Base-by-base conservation (phyloP, 2,113 vertebrate genomes). In the Nibea coibor region DNA sequence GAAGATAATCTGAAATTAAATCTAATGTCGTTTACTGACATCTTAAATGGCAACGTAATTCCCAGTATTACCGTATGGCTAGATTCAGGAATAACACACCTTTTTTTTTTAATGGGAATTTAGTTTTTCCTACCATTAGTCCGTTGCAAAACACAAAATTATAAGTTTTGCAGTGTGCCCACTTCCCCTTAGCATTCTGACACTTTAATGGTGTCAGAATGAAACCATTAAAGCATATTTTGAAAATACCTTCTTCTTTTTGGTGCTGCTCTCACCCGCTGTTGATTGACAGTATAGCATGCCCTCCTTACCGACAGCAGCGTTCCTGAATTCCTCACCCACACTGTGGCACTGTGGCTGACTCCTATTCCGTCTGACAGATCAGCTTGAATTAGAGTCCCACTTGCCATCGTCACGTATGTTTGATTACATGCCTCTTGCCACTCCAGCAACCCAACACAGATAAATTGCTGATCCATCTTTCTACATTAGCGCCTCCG, bases 391-490 rank as follows among this genome's bases (percentile, higher is more conserved):
- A 72, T 64, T 67, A 62, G 10, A 69, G 28, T 75, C 79, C 70
- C 5, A 42, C 57, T 68, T 78, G 56, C 79, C 6, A 5, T 45
- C 53, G 19, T 67, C 69, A 47, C 85, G 78, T 76, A 72, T 85
- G 61, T 82, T 75, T 83, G 58, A 89, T 88, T 87, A 82, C 72
- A 80, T 75, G 78, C 75, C 58, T 77, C 35, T 74, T 26, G 71
- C 65, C 70, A 35, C 74, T 79, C 19, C 61, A 77, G 31, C 61
- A 72, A 63, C 51, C 43, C 80, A 88, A 78, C 20, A 20, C 1
- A 17, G 81, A 75, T 80, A 83, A 84, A 84, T 66, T 61, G 64
- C 82, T 86, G 76, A 83, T 78, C 53, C 76, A 68, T 90, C 71
- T 69, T 78, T 84, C 66, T 72, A 48, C 59, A 63, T 84, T 75